Evolutionary conservation across 2,113 vertebrate species (phyloP), one percentile per base, ranked within the genome.

Genomic region (Passer domesticus): DNA sequence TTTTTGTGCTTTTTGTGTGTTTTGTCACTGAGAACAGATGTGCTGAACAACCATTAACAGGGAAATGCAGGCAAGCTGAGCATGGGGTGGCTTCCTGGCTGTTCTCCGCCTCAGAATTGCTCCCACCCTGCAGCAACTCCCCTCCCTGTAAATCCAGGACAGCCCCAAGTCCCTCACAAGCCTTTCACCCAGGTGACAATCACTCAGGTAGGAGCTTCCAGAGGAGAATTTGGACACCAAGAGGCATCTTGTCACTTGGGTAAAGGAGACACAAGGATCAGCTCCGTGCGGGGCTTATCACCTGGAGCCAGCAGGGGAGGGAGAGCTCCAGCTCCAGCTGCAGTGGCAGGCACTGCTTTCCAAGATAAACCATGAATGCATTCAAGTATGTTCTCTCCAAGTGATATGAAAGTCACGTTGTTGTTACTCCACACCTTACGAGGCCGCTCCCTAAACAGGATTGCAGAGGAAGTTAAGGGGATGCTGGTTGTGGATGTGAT

Each of bases 361-460:
- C 89, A 27, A 95, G 95, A 97, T 96, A 97, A 95, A 95, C 70
- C 35, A 39, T 25, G 62, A 92, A 82, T 6, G 50, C 72, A 55
- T 69, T 69, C 96, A 80, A 83, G 82, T 77, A 28, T 91, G 85
- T 72, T 69, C 89, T 80, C 75, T 83, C 95, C 46, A 49, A 89
- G 78, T n/a, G 78, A 93, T 90, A 67, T 2, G 43, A 67, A 91
- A 96, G 91, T 92, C 85, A 79, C 59, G 11, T 70, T 74, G 70
- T 43, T 89, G 75, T 79, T 79, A 6, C 67, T 80, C 33, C 70
- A 8, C 87, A 25, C 77, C 84, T 63, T 39, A 33, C 0, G 0
- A 73, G 87, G n/a, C 1, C 0, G 11, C 77, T 92, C 67, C 84
- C 84, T 41, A 33, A 86, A 62, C 10, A 59, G 91, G 82, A 85